Conservation (phyloP, 2,113 vertebrate species). For the Nibea albiflora region DNA sequence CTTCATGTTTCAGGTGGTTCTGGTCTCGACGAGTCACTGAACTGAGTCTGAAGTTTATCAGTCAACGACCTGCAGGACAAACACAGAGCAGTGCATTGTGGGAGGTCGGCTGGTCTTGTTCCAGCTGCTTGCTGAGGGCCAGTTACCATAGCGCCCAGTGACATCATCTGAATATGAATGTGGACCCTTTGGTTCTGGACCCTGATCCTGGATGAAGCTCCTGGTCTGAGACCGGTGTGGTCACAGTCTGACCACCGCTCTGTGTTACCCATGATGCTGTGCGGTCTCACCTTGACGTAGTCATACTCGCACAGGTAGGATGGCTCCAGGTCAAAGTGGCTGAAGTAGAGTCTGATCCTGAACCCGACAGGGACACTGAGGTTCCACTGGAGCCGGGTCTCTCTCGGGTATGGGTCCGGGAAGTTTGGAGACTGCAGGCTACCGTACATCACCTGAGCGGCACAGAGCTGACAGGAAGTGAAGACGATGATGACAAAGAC, state of each 20-base stretch:
- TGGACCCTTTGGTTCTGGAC: not conserved
- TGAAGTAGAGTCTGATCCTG: constrained; percentile 92
- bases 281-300: constrained; percentile 90
- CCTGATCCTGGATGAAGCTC: too few relatives aligned
- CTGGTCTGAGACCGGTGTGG: too few relatives aligned
- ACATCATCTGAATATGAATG: constrained; percentile 78
- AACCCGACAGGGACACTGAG: constrained; percentile 90
- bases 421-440: constrained; percentile 92
- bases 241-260: too few relatives aligned
- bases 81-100: not conserved
- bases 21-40: too few relatives aligned
- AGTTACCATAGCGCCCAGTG: constrained; percentile 27
- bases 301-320: constrained; percentile 98
- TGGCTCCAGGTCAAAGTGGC: constrained; percentile 96
- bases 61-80: constrained; percentile 8
- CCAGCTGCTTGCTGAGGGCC: constrained; percentile 38
- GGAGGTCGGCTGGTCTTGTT: constrained; percentile 27
- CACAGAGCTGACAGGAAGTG: not conserved
- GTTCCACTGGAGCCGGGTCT: constrained; percentile 89
- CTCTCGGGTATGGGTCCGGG: constrained; percentile 91
- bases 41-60: constrained; percentile 25
- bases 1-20: too few relatives aligned
- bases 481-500: not conserved
- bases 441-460: constrained; percentile 83
- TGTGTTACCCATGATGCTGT: not conserved